Base-by-base conservation (phyloP, 2,888 invertebrate species). In the Trichacis sp. region DNA sequence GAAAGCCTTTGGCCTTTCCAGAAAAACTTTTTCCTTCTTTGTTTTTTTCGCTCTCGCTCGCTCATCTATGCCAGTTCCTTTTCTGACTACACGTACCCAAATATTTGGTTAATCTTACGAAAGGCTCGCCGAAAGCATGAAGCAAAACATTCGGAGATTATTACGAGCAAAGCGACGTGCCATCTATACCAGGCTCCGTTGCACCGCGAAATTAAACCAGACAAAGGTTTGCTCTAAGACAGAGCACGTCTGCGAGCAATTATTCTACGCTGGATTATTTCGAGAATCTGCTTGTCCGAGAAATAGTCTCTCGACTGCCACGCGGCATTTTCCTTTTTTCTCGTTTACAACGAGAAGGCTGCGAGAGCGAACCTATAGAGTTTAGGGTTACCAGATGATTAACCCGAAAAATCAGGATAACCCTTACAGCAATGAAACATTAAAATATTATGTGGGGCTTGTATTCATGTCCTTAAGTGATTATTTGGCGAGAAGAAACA, bases 221-320 rank as follows among this genome's bases (percentile, higher is more conserved):
- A 48, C 17, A 18, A 33, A 45, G 43, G 38, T 33, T 36, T 33
- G 19, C 20, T 15, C 62, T 42, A 17, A 73, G 59, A 73, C 74
- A 72, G 72, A 72, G 51, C 38, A 40, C 43, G 46, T 47, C 54
- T 43, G 47, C 68, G 70, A 70, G 62, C 73, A 73, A 75, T 75
- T 73, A 76, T 76, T 76, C 74, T 68, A 70, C 71, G 64, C 70
- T 67, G 68, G 63, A 68, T 76, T 74, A 77, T 77, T 77, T 75
- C 72, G 69, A 70, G 63, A 69, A 69, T 70, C 58, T 62, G 60
- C 61, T 53, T 18, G 62, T 56, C 53, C 20, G 9, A 70, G 68
- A 73, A n/a, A n/a, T n/a, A 68, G 76, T 76, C 4, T 8, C 77
- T 73, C 73, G 70, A 71, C 74, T 73, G 74, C 71, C 73, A 72